Base-by-base conservation (phyloP, 2,113 vertebrate genomes). In the Ptilorrhoa leucosticta region DNA sequence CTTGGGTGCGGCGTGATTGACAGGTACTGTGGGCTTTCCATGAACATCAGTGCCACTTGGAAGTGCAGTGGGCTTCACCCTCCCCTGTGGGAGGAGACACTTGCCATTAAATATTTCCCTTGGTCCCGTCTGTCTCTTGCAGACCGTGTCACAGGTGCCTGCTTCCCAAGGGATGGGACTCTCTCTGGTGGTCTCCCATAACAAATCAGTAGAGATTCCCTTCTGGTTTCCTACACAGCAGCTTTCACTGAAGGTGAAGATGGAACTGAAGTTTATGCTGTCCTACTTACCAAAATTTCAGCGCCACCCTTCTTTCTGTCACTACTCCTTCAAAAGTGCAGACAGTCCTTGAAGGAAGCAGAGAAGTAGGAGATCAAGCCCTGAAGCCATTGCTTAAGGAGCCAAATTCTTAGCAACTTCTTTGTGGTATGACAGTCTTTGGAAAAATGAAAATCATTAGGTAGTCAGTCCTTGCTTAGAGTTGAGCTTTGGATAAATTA, bases 401-500 rank as follows among this genome's bases (percentile, higher is more conserved):
- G 16, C 13, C 47, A 79, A 42, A 80, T 89, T 68, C 18, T 81
- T 83, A 84, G 42, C 56, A 96, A 45, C 45, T 66, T 76, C 66
- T 70, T 44, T 68, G 76, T 73, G 28, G 47, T 63, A 51, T 78
- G 79, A 77, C 65, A 89, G 40, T 79, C 53, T 83, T 50, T 53
- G 40, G 40, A 65, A 95, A 89, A 95, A 91, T 53, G 30, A 96
- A 94, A 96, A 89, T 91, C 48, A 78, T 94, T 94, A 93, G 80
- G 71, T 76, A 87, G 86, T 94, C 71, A 89, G 60, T 76, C 63
- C 44, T 63, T 89, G 86, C 71, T 93, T 31, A 21, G 60, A 87
- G 58, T 72, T 5, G 13, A 91, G 86, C 78, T 90, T 85, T 91
- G 71, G 92, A 92, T 96, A 90, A 96, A 96, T 96, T 94, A 93